Base-by-base conservation (phyloP, 2,888 invertebrate species). In the Unio pictorum region DNA sequence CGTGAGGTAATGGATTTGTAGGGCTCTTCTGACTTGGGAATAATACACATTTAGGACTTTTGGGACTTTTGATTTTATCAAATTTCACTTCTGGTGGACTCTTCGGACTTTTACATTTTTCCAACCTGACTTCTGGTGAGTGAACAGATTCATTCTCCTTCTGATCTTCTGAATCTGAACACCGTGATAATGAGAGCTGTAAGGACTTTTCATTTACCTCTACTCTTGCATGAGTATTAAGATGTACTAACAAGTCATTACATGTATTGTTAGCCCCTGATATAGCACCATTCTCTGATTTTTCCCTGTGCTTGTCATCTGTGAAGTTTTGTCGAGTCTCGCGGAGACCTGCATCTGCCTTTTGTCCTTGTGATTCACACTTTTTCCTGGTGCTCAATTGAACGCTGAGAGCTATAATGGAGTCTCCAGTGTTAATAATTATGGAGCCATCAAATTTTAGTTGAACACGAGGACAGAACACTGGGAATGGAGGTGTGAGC, bases 341-440 rank as follows among this genome's bases (percentile, higher is more conserved):
- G n/a, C 60, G 55, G 61, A 68, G 55, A 61, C 70, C 60, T 56
- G 64, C 64, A 55, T 64, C 69, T 15, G 68, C 66, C 57, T 73
- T 77, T 8, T 66, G 62, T 18, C 72, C 67, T 45, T 45, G 45
- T 45, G 15, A 45, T 15, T 45, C 45, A 11, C 8, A 45, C 6
- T 15, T 54, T 45, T 63, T 55, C 18, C 70, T 71, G 17, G 71
- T 71, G 63, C 76, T 78, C 30, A 78, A 55, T 66, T 76, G 93
- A 55, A 93, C 92, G 79, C 92, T 92, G 56, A 96, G 91, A 85
- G 95, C 94, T 84, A 96, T 95, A 80, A 96, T 93, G 8, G 89
- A 90, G 94, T 94, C 94, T 74, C 96, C 96, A 3, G 96, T 95
- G 89, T 96, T 95, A 66, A 96, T 93, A 63, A 96, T 93, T 71